Conservation (phyloP, 1,140 invertebrate genomes). For the Diachasma alloeum region DNA sequence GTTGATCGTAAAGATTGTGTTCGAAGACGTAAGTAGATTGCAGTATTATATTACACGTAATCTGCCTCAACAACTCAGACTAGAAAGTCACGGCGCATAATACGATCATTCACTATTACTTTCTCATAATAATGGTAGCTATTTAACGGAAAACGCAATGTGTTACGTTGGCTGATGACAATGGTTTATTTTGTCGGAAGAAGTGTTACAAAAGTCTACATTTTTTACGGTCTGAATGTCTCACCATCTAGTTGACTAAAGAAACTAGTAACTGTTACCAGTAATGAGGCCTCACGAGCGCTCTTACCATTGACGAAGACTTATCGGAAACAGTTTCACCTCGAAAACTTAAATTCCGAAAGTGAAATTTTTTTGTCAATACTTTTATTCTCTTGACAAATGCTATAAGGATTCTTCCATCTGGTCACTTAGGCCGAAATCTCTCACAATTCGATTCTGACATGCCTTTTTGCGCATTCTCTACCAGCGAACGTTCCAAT, state of each 20-base stretch:
- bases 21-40: background rate
- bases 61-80: background rate
- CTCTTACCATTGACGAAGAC: no score
- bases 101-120: background rate
- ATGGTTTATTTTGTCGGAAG: background rate
- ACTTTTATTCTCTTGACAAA: no score
- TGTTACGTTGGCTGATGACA: background rate
- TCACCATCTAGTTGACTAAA: no score
- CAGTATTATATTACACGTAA: background rate
- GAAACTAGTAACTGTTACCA: no score
- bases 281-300: no score
- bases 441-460: constrained; percentile 3
- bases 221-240: background rate
- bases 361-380: no score
- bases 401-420: no score
- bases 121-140: background rate
- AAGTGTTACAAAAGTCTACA: background rate
- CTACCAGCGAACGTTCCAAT: constrained; percentile 16
- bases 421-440: background rate
- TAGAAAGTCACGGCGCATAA: background rate
- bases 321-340: no score
- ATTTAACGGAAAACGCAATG: background rate
- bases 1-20: background rate
- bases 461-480: background rate
- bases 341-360: no score